These are phyloP conservation scores for Eurypyga helias DNA, from an alignment of 2,113 vertebrate genomes.

Conservation along the genomic window DNA sequence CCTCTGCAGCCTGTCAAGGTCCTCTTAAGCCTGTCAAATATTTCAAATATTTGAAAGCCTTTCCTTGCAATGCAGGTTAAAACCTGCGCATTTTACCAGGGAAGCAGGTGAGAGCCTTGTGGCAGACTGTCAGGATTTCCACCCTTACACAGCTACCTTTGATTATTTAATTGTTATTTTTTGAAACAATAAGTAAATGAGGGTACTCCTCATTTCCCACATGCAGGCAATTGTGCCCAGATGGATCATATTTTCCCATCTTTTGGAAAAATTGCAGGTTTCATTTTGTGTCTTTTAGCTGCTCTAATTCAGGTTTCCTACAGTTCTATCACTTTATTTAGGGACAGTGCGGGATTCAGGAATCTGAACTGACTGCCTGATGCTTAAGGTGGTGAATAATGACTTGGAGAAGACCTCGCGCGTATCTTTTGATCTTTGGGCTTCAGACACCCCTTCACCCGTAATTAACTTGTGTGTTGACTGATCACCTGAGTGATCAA, in stretches of 20 bases:
- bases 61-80: neutral
- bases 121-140: neutral
- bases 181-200: neutral
- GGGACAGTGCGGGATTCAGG: neutral
- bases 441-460: conserved; percentile 51
- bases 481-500: conserved; percentile 61
- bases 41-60: neutral
- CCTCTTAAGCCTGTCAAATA: too few relatives aligned
- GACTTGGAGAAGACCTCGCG: conserved; percentile 46
- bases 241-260: rapidly evolving
- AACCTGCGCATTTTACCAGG: neutral
- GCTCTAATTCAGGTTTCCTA: neutral
- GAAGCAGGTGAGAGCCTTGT: neutral
- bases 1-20: too few relatives aligned
- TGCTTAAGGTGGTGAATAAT: conserved; percentile 59
- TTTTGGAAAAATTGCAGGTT: neutral
- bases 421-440: conserved; percentile 47
- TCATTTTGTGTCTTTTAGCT: neutral
- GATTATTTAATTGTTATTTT: neutral
- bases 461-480: conserved; percentile 65
- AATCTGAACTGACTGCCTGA: conserved; percentile 9
- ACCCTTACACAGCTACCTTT: neutral
- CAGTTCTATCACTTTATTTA: neutral
- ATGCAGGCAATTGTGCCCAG: rapidly evolving
- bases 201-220: neutral